Evolutionary conservation across 2,797 vertebrate genomes (phyloP), one percentile per base, ranked within the genome.

Genomic region (Sebastolobus alascanus): DNA sequence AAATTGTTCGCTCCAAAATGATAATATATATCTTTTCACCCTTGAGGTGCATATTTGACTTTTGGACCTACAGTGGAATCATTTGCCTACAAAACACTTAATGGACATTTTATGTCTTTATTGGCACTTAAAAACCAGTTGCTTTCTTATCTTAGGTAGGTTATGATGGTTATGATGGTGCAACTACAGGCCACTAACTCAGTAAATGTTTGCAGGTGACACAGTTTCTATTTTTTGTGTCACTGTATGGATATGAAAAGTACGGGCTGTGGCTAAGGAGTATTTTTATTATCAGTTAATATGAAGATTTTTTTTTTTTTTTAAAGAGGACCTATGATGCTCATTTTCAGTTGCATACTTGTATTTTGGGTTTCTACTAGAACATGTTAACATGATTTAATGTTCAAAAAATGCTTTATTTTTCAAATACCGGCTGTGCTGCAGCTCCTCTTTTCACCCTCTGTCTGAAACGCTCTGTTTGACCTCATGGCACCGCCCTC

Each of bases 81-180:
- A 14, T 55, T 68, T 31, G 29, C 35, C 33, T 4, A 46, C 31
- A 6, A 70, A 65, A 63, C 31, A 22, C 13, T 5, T 2, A 55
- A 60, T 25, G 27, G 4, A 37, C 38, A 33, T 64, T 76, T 69
- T 3, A 60, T 67, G 66, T 18, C 75, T 82, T 79, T 68, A 52
- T 70, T 69, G 63, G n/a, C 77, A 18, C 27, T 78, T 25, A 7
- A 60, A 60, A 46, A 22, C 0, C 27, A 40, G 5, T 61, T 25
- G 14, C 14, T 14, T 2, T 68, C 61, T 69, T 78, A 78, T 75
- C 52, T 79, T 7, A 61, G n/a, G 64, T 37, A 50, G 37, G 38
- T 75, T 63, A n/a, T 29, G 61, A 50, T 25, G 35, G 73, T 72
- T 43, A 25, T 66, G 22, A 64, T 38, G n/a, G n/a, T n/a, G 25